phyloP scores from a whole-genome alignment of 1,140 invertebrate genomes.

The Drepana arcuata region DNA sequence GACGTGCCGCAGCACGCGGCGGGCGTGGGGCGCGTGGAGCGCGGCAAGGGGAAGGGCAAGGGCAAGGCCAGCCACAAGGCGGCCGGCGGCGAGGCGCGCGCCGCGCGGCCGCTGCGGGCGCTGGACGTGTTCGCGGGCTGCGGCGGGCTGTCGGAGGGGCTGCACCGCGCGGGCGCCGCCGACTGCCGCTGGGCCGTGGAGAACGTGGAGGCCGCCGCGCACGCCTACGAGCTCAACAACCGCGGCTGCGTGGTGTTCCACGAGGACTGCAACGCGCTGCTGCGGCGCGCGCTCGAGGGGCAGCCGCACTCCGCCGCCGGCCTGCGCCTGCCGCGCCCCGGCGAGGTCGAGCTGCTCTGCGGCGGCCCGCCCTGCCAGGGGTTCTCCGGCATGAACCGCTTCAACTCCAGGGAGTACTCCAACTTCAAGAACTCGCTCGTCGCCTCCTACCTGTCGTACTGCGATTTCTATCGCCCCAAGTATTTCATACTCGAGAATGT shows the following conservation, averaged over 20 bases:
- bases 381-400: slow-evolving; percentile 92
- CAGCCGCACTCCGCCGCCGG: slow-evolving; percentile 57
- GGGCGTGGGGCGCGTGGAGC: slow-evolving; percentile 74
- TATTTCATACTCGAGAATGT: slow-evolving; percentile 93
- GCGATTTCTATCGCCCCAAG: slow-evolving; percentile 89
- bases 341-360: slow-evolving; percentile 88
- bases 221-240: slow-evolving; percentile 87
- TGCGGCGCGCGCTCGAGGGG: slow-evolving; percentile 77
- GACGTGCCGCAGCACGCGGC: slow-evolving; percentile 76
- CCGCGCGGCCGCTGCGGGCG: slow-evolving; percentile 72
- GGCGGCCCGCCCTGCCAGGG: slow-evolving; percentile 95
- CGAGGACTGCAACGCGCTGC: slow-evolving; percentile 85
- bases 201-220: slow-evolving; percentile 82
- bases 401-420: slow-evolving; percentile 90
- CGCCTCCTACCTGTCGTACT: slow-evolving; percentile 88
- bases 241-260: slow-evolving; percentile 82
- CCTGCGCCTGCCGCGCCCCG: slow-evolving; percentile 80
- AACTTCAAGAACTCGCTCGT: slow-evolving; percentile 91
- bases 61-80: slow-evolving; percentile 79
- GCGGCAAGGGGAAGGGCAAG: slow-evolving; percentile 79
- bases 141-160: slow-evolving; percentile 83
- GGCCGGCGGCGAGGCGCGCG: slow-evolving; percentile 31
- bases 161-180: slow-evolving; percentile 81
- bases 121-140: slow-evolving; percentile 94
- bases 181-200: slow-evolving; percentile 88